Base-by-base conservation (phyloP, 2,888 invertebrate species). In the Drosophila cognata region DNA sequence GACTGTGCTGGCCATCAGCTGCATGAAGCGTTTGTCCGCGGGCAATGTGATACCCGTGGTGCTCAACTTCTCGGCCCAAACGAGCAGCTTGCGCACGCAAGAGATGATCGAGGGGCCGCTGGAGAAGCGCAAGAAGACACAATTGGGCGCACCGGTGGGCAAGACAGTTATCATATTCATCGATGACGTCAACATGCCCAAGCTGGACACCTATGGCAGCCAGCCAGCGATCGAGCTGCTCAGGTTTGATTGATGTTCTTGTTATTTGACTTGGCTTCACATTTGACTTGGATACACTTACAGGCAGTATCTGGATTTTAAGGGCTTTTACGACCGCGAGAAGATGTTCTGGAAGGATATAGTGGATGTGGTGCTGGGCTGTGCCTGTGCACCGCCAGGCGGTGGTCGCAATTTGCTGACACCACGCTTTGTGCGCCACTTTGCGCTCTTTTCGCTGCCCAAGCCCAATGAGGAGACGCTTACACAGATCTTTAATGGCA, bases 171-270 rank as follows among this genome's bases (percentile, higher is more conserved):
- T 98, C 4, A 95, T 98, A 65, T 98, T 98, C 88, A 96, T 98
- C 29, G 98, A 98, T 90, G 98, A 98, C 91, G 96, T 98, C 0
- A 98, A 98, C 91, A 98, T 98, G 98, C 98, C 98, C 0, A 95
- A 95, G 91, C 94, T 96, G 86, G 98, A 96, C 92, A 95, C 96
- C 0, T 98, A 98, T 88, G 98, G 98, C 11, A 97, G 98, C 13
- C 98, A 98, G 91, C 98, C 98, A 8, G 97, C 98, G 0, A 97
- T 98, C 67, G 98, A 98, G 93, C 93, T 99, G 33, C 94, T 98
- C 31, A 94, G 98, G 95, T 96, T 18, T 33, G 52, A 11, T 25
- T 29, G 3, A 41, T 13, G 21, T 13, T 28, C 0, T 13, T 50
- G 6, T 56, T 7, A 55, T 1, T 43, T 21, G 43, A 25, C 21